A percentile compares a stretch with the other conserved stretches of the same genome.
These are phyloP conservation scores for Coelopa pilipes DNA, from an alignment of 2,888 invertebrate species.

Conservation along the genomic window DNA sequence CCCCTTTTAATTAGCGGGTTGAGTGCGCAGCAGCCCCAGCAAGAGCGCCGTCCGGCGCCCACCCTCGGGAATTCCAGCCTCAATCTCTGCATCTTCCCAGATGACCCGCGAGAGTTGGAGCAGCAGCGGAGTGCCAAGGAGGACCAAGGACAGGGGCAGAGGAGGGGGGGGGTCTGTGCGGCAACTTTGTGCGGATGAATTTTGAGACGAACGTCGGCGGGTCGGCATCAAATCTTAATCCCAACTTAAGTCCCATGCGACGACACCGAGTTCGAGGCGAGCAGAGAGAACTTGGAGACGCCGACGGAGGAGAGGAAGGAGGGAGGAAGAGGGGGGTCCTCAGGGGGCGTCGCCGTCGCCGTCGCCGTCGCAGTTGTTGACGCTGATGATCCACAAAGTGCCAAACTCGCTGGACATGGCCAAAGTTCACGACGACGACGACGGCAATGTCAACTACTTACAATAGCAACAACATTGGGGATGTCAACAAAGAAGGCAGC, in stretches of 20 bases:
- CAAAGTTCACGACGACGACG: conserved; percentile 16
- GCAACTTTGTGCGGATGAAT: background rate
- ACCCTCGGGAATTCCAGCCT: no score
- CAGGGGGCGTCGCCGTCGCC: background rate
- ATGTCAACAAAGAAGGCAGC: conserved; percentile 13
- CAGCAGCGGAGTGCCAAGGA: no score
- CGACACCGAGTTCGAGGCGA: background rate
- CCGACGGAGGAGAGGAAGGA: background rate
- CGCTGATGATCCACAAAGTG: conserved; percentile 34
- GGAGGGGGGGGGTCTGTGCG: background rate
- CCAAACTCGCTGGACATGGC: conserved; percentile 25
- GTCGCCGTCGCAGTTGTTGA: background rate
- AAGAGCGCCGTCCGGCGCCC: no score
- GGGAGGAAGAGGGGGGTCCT: background rate
- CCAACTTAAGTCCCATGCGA: conserved; percentile 17
- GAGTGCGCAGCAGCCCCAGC: no score
- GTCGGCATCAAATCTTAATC: conserved; percentile 26
- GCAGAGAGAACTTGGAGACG: background rate
- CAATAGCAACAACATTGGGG: conserved; percentile 3
- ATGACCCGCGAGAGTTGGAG: no score
- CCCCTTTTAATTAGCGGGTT: no score
- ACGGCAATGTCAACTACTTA: background rate
- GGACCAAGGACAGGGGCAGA: no score
- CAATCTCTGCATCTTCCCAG: no score
- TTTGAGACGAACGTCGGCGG: conserved; percentile 21